A percentile compares a stretch with the other conserved stretches of the same genome.
Evolutionary conservation across 2,797 vertebrate genomes (phyloP).

Genomic region (Oreochromis mossambicus): DNA sequence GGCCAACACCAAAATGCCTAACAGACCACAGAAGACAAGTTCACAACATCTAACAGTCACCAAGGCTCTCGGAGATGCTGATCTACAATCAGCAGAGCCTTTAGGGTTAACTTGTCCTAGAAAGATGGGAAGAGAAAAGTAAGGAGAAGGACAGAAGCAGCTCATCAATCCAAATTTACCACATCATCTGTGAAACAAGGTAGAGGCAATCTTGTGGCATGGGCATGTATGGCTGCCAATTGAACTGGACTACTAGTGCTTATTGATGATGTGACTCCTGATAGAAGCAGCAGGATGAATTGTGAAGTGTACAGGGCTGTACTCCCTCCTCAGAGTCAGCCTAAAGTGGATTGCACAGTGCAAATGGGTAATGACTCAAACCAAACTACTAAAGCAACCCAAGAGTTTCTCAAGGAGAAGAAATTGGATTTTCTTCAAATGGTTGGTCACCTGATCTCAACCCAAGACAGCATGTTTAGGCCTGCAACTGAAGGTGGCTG

Average conservation of each 20-base stretch:
- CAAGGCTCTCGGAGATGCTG: background rate
- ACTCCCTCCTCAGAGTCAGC: background rate
- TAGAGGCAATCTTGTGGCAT: background rate
- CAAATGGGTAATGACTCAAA: background rate
- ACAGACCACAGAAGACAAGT: background rate
- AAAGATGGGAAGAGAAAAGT: background rate
- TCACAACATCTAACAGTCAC: background rate
- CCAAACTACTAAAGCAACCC: background rate
- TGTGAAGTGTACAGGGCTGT: background rate
- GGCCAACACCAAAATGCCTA: background rate
- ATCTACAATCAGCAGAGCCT: background rate
- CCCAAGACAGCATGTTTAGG: background rate
- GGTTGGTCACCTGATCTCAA: background rate
- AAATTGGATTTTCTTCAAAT: background rate
- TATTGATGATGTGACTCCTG: background rate
- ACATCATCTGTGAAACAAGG: background rate
- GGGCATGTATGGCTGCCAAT: background rate
- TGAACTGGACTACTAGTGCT: background rate
- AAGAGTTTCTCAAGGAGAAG: background rate
- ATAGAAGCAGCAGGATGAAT: background rate
- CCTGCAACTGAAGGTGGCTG: background rate
- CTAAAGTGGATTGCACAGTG: background rate
- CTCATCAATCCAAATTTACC: background rate
- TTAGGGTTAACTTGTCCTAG: background rate
- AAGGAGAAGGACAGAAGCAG: background rate